Base-by-base conservation (phyloP, 2,797 vertebrate species). In the Hippocampus kuda region DNA sequence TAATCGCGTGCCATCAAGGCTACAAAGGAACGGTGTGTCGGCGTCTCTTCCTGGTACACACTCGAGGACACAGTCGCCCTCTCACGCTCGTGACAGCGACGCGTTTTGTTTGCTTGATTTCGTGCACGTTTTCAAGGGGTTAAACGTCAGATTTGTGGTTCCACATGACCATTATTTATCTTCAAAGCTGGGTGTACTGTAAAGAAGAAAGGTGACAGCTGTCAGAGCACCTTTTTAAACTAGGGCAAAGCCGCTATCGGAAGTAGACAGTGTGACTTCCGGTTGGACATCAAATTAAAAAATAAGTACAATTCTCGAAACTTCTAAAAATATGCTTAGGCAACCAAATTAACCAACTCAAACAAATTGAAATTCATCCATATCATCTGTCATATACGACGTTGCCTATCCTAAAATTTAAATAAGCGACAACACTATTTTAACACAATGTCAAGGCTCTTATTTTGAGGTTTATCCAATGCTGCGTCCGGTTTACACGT, bases 1-100 rank as follows among this genome's bases (percentile, higher is more conserved):
- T 27, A 26, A 27, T 48, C 24, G 44, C 63, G 22, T 49, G 15
- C 15, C 15, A 18, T 65, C 26, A 27, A 65, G 44, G 63, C 44
- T 26, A 68, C 69, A 68, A 44, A 38, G 73, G 16, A 34, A 30
- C 59, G 59, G 16, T 34, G 59, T 34, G 77, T 79, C 68, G 66
- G 83, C 70, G 53, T 81, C 72, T 79, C 85, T 87, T 89, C 86
- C 88, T 88, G 85, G 79, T 87, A 68, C 86, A 27, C 42, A 16
- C 27, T 54, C n/a, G 22, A 18, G 34, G 34, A 62, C 61, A 20
- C 61, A 34, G 24, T 18, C 44, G 63, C 22, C 42, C 6, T 27
- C 62, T 7, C 56, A 27, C 38, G 22, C 41, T 46, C 42, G 13
- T 44, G 10, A 44, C 63, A 18, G 12, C 42, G 7, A 49, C 63